Evolutionary conservation across 2,888 invertebrate species (phyloP).

Genomic region (Allophyes oxyacanthae): DNA sequence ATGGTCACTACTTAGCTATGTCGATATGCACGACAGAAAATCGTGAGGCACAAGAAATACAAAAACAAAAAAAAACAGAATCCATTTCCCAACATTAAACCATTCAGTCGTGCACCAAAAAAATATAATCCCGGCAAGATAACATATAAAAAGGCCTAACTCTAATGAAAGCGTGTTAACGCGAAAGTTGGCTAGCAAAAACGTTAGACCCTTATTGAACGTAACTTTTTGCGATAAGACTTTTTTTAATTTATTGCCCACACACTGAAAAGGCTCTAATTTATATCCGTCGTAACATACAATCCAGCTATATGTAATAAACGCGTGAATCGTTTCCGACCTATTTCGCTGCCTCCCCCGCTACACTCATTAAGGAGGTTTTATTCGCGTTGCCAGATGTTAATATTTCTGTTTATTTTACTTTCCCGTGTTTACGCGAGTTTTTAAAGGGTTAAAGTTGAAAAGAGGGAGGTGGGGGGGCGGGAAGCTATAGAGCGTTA

Average conservation of each 20-base stretch:
- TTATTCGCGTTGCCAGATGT: conserved; percentile 59
- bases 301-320: conserved; percentile 52
- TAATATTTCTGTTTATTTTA: conserved; percentile 63
- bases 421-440: conserved; percentile 56
- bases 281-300: conserved; percentile 52
- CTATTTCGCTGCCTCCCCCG: conserved; percentile 23
- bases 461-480: conserved; percentile 2
- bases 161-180: neutral
- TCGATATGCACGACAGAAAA: no score
- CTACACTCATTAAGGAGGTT: conserved; percentile 55
- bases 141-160: neutral
- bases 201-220: conserved; percentile 26
- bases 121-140: neutral
- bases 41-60: neutral
- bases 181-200: conserved; percentile 12
- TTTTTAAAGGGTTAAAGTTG: conserved; percentile 58
- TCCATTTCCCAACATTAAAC: neutral
- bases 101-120: neutral
- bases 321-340: conserved; percentile 46
- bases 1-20: no score
- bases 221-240: conserved; percentile 44
- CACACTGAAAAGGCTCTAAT: conserved; percentile 47
- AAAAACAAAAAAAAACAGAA: neutral
- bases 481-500: conserved; percentile 47
- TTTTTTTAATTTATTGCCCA: conserved; percentile 47